Evolutionary conservation across 2,797 vertebrate genomes (phyloP), one percentile per base, ranked within the genome.

Genomic region (Urocyon cinereoargenteus): DNA sequence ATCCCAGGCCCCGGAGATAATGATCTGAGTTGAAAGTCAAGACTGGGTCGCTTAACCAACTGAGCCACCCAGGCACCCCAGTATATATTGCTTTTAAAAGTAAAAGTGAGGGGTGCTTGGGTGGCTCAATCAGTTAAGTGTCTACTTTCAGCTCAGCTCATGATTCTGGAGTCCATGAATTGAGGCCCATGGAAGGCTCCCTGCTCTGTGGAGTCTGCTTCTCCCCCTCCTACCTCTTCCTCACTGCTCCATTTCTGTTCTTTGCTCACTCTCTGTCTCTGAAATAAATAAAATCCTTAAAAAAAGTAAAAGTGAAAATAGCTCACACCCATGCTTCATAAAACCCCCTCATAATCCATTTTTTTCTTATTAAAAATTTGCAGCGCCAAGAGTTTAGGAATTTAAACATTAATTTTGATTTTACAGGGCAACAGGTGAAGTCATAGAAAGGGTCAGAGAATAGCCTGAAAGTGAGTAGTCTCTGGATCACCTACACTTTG

Each of bases 391-490:
- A 53, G 28, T 77, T 72, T 78, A 86, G 49, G 36, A 89, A 82
- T 31, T 2, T 89, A 92, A 77, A 89, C 40, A 64, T 11, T 79
- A 85, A 82, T 66, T 94, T 78, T 86, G 36, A 86, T 82, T 96
- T 78, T 90, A 40, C 3, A 90, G 36, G 28, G 31, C 28, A 86
- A 28, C 51, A 53, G 13, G 18, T 61, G 31, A 86, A 82, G 53
- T 61, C 51, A 77, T 53, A 66, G 36, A n/a, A 87, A 28, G 28
- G 55, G 70, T 94, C 77, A 96, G 72, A 93, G 28, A 93, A 13
- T 59, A 84, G 31, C 15, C 24, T 85, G n/a, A 73, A 86, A 70
- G 14, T 40, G 19, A 84, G 10, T 78, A 87, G 57, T 75, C 86
- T 64, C 2, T 73, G 19, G 88, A 72, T 91, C 21, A 86, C 15